A percentile compares a stretch with the other conserved stretches of the same genome.
Evolutionary conservation across 2,113 vertebrate species (phyloP).

Genomic region (Cygnus buccinator): DNA sequence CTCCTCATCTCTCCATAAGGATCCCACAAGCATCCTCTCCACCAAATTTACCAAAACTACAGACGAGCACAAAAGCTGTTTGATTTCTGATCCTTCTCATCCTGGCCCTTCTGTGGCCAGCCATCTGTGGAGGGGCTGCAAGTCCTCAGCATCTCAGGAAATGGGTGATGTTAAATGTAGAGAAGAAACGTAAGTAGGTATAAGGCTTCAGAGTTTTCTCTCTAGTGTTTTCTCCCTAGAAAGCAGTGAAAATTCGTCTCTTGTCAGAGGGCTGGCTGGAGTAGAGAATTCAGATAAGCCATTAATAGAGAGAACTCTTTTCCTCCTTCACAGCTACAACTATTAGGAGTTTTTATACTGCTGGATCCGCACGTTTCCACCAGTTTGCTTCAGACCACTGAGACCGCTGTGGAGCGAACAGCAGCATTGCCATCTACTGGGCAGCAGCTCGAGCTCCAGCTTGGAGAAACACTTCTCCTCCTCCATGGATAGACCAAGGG

Average conservation of each 20-base stretch:
- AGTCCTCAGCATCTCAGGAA: neutral
- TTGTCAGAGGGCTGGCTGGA: neutral
- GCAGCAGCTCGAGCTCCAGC: neutral
- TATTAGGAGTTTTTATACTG: neutral
- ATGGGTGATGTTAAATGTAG: rapidly evolving
- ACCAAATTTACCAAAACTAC: neutral
- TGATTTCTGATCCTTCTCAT: neutral
- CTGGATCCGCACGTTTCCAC: neutral
- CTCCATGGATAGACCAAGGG: neutral
- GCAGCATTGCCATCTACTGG: slow-evolving; percentile 51
- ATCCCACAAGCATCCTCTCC: neutral
- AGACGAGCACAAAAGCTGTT: neutral
- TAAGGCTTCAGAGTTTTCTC: neutral
- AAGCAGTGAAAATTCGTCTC: neutral
- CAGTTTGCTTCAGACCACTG: neutral
- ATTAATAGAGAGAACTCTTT: neutral
- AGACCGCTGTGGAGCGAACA: neutral
- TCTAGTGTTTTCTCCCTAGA: neutral
- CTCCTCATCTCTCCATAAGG: neutral
- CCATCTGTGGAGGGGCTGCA: neutral
- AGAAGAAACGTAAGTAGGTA: neutral
- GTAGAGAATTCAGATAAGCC: neutral
- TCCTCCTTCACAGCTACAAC: neutral
- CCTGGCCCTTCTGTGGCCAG: neutral
- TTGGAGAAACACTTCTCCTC: neutral